Base-by-base conservation (phyloP, 2,888 invertebrate genomes). In the Odontomyia ornata region DNA sequence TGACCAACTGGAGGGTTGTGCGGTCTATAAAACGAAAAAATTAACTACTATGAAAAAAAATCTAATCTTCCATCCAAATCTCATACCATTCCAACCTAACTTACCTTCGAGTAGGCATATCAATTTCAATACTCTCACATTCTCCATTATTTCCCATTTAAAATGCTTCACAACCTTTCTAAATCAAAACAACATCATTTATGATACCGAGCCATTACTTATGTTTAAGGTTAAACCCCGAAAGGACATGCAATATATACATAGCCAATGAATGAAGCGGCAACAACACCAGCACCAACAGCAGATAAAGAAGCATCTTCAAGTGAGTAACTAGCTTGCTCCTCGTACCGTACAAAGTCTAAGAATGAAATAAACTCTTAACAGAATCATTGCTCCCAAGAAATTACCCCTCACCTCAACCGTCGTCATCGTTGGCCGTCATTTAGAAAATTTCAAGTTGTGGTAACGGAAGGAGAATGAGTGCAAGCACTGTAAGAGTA, bases 341-440 rank as follows among this genome's bases (percentile, higher is more conserved):
- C 36, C 36, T 36, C 9, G 36, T 9, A 36, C 36, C 36, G 4
- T 15, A 15, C 7, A 9, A 9, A 5, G 52, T 52, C 52, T 18
- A 52, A 52, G 18, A 52, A 52, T 18, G 52, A 52, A 52, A 18
- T 52, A n/a, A 52, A 52, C 52, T 52, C 52, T 52, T 52, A 52
- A 18, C 52, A 18, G 52, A 52, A 52, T 52, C 18, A 52, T 52
- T n/a, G 52, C 52, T 52, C 52, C 52, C 52, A 52, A 52, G 52
- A 52, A 52, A 52, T 36, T 36, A 36, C 36, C 36, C 36, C n/a
- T n/a, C n/a, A 9, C 52, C 18, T 15, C 52, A 52, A 4, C 52
- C 15, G 15, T 52, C 18, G 4, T 52, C n/a, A 4, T 52, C n/a
- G 13, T 52, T 52, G 3, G 4, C 13, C n/a, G 15, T 52, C n/a